Evolutionary conservation across 2,113 vertebrate genomes (phyloP).

Genomic region (Gnathonemus echidnorhynchus): DNA sequence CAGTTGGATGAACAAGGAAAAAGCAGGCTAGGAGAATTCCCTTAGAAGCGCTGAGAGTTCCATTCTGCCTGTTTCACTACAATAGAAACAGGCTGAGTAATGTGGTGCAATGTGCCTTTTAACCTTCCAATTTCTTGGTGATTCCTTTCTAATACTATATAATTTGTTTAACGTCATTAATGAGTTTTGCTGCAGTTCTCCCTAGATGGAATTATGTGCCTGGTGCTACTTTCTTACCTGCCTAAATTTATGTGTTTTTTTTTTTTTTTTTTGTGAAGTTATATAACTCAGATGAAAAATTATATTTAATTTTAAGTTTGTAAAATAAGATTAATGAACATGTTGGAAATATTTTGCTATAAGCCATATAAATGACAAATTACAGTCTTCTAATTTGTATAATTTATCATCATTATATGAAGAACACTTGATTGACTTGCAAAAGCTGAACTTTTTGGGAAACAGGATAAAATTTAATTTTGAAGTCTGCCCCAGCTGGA

Average conservation of each 20-base stretch:
- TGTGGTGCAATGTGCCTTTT: neutral
- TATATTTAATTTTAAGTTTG: neutral
- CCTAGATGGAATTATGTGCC: neutral
- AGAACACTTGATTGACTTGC: neutral
- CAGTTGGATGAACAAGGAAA: neutral
- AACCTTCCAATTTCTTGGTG: neutral
- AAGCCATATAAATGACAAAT: neutral
- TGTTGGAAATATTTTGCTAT: neutral
- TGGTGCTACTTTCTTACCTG: neutral
- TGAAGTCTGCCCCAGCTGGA: neutral
- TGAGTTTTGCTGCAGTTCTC: neutral
- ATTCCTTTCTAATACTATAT: neutral
- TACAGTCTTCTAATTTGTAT: neutral
- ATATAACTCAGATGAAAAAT: neutral
- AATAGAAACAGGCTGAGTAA: neutral
- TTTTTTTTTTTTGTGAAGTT: neutral
- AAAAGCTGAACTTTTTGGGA: neutral
- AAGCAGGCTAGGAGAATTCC: neutral
- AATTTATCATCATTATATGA: neutral
- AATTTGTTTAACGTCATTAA: neutral
- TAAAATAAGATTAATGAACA: conserved; percentile 4
- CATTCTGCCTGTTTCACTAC: neutral
- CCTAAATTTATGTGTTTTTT: neutral
- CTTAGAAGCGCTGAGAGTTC: neutral
- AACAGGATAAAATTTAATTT: neutral